These are phyloP conservation scores for Gadus macrocephalus DNA, from an alignment of 2,113 vertebrate species.

Conservation along the genomic window DNA sequence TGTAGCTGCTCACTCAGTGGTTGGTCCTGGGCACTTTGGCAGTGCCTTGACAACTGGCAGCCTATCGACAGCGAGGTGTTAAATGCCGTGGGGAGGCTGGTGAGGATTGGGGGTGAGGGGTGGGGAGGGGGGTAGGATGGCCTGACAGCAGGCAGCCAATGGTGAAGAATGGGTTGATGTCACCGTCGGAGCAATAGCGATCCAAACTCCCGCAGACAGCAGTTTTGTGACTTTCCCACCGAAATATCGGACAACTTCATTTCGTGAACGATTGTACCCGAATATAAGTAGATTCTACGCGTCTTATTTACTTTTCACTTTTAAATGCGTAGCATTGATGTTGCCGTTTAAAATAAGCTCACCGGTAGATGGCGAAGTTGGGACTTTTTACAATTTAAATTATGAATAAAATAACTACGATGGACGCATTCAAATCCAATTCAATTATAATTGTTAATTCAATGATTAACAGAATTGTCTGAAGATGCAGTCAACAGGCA, in stretches of 20 bases:
- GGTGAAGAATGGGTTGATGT: slow-evolving; percentile 42
- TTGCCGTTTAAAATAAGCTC: too few species aligned
- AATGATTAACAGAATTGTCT: too few species aligned
- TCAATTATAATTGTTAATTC: too few species aligned
- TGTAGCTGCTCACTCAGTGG: not conserved
- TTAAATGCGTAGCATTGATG: not conserved
- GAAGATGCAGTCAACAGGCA: too few species aligned
- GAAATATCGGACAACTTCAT: slow-evolving; percentile 9
- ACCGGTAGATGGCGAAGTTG: too few species aligned
- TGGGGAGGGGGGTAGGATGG: too few species aligned
- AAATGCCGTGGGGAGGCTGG: slow-evolving; percentile 16
- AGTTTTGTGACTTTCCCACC: slow-evolving; percentile 26
- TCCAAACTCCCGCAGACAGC: not conserved
- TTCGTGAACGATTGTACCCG: not conserved
- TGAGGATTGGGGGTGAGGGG: too few species aligned
- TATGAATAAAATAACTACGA: too few species aligned
- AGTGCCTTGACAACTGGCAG: not conserved
- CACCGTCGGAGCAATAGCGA: slow-evolving; percentile 31
- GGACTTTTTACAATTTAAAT: too few species aligned
- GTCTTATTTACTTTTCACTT: not conserved
- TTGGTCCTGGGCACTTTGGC: not conserved
- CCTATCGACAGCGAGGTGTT: slow-evolving; percentile 12
- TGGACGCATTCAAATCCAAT: too few species aligned
- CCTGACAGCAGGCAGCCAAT: slow-evolving; percentile 54
- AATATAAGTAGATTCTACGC: not conserved